phyloP scores from a whole-genome alignment of 2,113 vertebrate species.

The Petromus typicus region DNA sequence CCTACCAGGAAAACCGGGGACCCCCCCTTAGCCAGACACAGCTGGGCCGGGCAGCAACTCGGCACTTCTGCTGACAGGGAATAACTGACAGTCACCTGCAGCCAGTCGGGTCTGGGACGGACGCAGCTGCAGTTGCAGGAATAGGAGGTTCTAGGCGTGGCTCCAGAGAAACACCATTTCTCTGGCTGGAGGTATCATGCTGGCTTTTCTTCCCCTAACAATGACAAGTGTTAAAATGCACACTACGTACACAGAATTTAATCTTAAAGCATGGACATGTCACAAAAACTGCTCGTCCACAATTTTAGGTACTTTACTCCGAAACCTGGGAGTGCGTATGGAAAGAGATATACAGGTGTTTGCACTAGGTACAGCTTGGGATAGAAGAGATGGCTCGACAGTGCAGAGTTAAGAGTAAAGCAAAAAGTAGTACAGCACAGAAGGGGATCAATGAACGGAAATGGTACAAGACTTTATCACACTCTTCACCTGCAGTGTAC shows the following conservation, averaged over 20 bases:
- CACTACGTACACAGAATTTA: background rate
- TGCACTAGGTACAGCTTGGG: background rate
- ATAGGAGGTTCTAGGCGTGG: background rate
- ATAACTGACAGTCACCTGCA: slow-evolving; percentile 39
- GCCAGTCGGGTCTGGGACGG: too few species aligned
- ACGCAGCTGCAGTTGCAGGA: too few species aligned
- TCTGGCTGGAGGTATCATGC: background rate
- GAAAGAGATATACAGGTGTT: background rate
- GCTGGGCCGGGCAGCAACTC: slow-evolving; percentile 45
- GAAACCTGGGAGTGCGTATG: background rate
- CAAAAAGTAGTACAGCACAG: background rate
- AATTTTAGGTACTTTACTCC: background rate
- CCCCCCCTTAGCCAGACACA: slow-evolving; percentile 43
- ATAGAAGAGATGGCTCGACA: background rate
- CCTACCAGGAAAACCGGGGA: slow-evolving; percentile 38
- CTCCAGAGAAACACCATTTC: background rate
- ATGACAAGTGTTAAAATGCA: background rate
- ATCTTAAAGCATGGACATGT: background rate
- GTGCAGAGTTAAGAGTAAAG: background rate
- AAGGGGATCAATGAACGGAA: background rate
- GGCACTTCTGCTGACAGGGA: slow-evolving; percentile 7
- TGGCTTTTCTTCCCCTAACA: background rate
- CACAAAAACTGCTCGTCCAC: background rate
- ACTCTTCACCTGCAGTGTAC: background rate
- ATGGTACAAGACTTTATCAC: background rate